Evolutionary conservation across 2,113 vertebrate species (phyloP), one percentile per base, ranked within the genome.

Genomic region (Odontesthes bonariensis): DNA sequence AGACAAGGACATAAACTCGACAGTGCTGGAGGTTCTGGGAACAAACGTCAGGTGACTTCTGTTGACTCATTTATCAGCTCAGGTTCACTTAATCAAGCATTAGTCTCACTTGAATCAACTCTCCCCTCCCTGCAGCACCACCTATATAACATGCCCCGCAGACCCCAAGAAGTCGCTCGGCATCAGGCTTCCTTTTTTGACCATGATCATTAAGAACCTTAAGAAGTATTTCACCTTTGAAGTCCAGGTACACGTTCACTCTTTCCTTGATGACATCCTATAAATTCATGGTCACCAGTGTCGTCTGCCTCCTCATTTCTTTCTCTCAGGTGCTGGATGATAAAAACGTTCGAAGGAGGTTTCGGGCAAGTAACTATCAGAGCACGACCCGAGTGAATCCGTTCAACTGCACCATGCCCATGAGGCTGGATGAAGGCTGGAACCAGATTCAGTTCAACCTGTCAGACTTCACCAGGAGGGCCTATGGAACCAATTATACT

Each of bases 371-470:
- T 71, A 99, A 98, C 89, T 99, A 99, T 88, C 98, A 99, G 93
- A 98, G 97, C 82, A 98, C 96, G 0, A 99, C 98, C 0, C 93
- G 97, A 0, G 98, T 99, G 70, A 99, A 99, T 69, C 98, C 97
- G 0, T 99, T 99, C 88, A 98, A 98, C 93, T 99, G 98, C 71
- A 99, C 98, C 51, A 99, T 99, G 98, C 97, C 98, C 44, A 98
- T 99, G 97, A 88, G 97, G 40, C 94, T 99, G 76, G 68, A 78
- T 0, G 96, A 99, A 0, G 97, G 98, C 91, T 99, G 98, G 98
- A 99, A 99, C 91, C 97, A 99, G 88, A 99, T 99, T 71, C 97
- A 99, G 93, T 98, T 99, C 90, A 99, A 99, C 90, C 89, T 99
- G 42, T 96, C 96, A 0, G 97, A 99, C 75, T 99, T 99, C 89